A percentile compares a stretch with the other conserved stretches of the same genome.
Conservation (phyloP, 1,140 invertebrate species). For the Hyles vespertilio region DNA sequence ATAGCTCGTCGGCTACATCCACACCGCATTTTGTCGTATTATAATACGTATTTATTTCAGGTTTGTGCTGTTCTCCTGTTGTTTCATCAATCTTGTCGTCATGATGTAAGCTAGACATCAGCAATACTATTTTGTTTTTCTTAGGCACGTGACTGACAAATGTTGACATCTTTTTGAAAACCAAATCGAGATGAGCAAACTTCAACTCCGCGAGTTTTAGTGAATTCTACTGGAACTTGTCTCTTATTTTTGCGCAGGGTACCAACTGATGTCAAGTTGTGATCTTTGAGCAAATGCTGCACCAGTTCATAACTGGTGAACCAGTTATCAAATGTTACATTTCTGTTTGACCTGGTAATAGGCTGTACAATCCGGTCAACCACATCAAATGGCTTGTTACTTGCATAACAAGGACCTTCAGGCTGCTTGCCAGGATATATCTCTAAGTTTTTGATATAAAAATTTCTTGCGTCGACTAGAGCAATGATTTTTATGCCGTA, state of each 20-base stretch:
- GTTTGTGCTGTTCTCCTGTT: too few species aligned
- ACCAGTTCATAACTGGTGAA: constrained; percentile 34
- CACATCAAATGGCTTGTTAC: constrained; percentile 19
- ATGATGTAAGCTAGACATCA: too few species aligned
- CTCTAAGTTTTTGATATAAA: constrained; percentile 31
- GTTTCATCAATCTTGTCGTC: too few species aligned
- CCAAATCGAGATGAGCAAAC: too few species aligned
- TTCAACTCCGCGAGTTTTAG: too few species aligned
- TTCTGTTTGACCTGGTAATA: constrained; percentile 27
- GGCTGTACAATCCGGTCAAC: constrained; percentile 17
- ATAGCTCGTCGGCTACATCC: too few species aligned
- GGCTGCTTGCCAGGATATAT: constrained; percentile 32
- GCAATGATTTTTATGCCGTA: constrained; percentile 64
- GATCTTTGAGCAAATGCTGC: constrained; percentile 29
- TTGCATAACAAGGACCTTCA: constrained; percentile 12
- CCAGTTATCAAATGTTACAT: constrained; percentile 23
- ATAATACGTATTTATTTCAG: too few species aligned
- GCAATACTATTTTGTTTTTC: too few species aligned
- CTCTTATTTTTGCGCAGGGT: constrained; percentile 68
- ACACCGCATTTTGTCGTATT: too few species aligned
- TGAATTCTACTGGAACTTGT: constrained; percentile 60
- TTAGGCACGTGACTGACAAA: too few species aligned
- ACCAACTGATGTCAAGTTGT: constrained; percentile 47
- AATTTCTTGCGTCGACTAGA: constrained; percentile 37
- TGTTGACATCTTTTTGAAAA: too few species aligned